These are phyloP conservation scores for Drosophila neonasuta DNA, from an alignment of 2,888 invertebrate species.

Conservation along the genomic window DNA sequence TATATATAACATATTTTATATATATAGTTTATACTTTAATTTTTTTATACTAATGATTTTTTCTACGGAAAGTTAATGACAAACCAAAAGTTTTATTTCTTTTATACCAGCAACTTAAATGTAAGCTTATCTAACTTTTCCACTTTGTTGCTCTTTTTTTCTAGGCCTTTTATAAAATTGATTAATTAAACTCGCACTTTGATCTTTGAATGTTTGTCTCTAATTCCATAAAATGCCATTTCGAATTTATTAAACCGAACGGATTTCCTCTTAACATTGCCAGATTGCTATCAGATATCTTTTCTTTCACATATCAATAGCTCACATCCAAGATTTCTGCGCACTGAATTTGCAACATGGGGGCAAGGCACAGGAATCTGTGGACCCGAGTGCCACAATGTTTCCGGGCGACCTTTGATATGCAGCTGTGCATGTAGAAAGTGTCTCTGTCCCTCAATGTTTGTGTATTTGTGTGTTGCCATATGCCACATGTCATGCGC, in stretches of 20 bases:
- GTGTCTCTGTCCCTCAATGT: neutral
- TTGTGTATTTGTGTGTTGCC: conserved; percentile 21
- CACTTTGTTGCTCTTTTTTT: neutral
- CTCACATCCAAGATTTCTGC: conserved; percentile 43
- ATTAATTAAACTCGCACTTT: conserved; percentile 7
- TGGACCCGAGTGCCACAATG: conserved; percentile 42
- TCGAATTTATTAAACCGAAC: conserved; percentile 9
- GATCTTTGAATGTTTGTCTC: neutral
- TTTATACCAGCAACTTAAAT: too few relatives aligned
- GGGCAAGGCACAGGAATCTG: conserved; percentile 30
- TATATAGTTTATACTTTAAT: too few relatives aligned
- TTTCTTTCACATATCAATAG: conserved; percentile 29
- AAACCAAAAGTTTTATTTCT: too few relatives aligned
- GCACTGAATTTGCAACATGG: conserved; percentile 44
- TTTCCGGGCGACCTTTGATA: conserved; percentile 57
- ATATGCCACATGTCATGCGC: conserved; percentile 70
- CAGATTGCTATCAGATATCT: conserved; percentile 32
- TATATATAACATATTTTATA: too few relatives aligned
- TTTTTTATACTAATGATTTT: too few relatives aligned
- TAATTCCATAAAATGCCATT: conserved; percentile 1
- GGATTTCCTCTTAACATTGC: conserved; percentile 12
- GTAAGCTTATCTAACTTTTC: too few relatives aligned
- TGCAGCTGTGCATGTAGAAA: conserved; percentile 59
- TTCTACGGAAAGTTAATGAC: too few relatives aligned
- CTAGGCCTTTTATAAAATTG: too few relatives aligned